Conservation (phyloP, 2,888 invertebrate species). For the Drosophila phalerata region DNA sequence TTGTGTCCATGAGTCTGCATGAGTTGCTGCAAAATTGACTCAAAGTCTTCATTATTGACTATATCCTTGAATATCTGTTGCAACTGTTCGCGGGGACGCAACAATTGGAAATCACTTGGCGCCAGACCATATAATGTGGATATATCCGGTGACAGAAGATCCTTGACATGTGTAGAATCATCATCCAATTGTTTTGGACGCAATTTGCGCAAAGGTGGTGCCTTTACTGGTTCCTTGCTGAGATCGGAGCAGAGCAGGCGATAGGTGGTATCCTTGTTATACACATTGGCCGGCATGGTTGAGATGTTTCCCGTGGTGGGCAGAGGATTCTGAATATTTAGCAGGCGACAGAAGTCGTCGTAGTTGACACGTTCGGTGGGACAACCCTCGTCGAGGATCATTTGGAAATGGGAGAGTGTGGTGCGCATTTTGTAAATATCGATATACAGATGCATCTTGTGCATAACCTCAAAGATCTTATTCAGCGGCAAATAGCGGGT, state of each 20-base stretch:
- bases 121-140: slow-evolving; percentile 61
- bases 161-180: slow-evolving; percentile 58
- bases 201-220: not conserved
- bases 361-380: slow-evolving; percentile 64
- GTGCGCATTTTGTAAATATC: slow-evolving; percentile 63
- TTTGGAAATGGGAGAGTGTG: slow-evolving; percentile 57
- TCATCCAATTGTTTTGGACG: slow-evolving; percentile 14
- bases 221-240: slow-evolving; percentile 42
- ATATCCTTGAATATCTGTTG: slow-evolving; percentile 64
- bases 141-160: slow-evolving; percentile 72
- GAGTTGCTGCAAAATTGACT: slow-evolving; percentile 53
- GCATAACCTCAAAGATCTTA: slow-evolving; percentile 59
- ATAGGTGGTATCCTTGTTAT: slow-evolving; percentile 78
- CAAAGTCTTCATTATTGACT: slow-evolving; percentile 34
- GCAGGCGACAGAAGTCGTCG: slow-evolving; percentile 63
- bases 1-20: slow-evolving; percentile 3
- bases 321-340: slow-evolving; percentile 67
- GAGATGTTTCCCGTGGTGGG: slow-evolving; percentile 58
- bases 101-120: slow-evolving; percentile 68
- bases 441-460: slow-evolving; percentile 52
- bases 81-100: slow-evolving; percentile 70
- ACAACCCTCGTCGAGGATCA: slow-evolving; percentile 61
- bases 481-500: slow-evolving; percentile 57
- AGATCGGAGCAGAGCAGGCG: slow-evolving; percentile 72
- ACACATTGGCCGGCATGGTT: slow-evolving; percentile 43